Conservation (phyloP, 2,797 vertebrate genomes). For the Euthynnus affinis region DNA sequence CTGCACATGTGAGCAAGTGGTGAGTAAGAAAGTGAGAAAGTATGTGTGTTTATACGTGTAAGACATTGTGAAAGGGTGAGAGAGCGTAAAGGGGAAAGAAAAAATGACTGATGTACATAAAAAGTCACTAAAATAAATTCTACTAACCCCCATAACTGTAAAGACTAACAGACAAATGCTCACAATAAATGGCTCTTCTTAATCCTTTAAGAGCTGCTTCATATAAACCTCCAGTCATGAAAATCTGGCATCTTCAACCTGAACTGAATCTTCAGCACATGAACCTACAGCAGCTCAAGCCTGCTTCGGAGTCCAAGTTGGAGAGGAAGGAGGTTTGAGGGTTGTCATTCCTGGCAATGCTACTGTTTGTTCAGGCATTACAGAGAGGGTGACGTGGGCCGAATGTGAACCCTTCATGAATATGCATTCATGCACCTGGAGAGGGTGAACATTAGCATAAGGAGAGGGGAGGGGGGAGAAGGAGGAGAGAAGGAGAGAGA, state of each 20-base stretch:
- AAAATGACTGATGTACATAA: conserved; percentile 4
- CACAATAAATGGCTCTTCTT: conserved; percentile 5
- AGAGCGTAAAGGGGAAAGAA: conserved; percentile 11
- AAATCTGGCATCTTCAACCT: conserved; percentile 32
- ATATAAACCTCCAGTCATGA: conserved; percentile 35
- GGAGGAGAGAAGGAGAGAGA: neutral
- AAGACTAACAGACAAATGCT: conserved; percentile 28
- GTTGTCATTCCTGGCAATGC: conserved; percentile 42
- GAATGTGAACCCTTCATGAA: conserved; percentile 67
- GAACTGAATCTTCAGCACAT: conserved; percentile 28
- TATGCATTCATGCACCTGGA: conserved; percentile 74
- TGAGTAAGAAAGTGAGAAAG: neutral
- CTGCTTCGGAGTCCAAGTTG: conserved; percentile 5
- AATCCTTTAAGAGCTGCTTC: conserved; percentile 45
- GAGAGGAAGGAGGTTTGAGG: conserved; percentile 31
- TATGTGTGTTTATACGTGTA: neutral
- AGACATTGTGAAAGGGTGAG: neutral
- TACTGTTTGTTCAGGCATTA: conserved; percentile 53
- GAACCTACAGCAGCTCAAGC: conserved; percentile 36
- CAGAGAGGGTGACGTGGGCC: conserved; percentile 38
- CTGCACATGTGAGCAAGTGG: neutral
- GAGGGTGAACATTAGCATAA: conserved; percentile 43
- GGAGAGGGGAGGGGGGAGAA: neutral
- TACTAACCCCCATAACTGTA: conserved; percentile 13
- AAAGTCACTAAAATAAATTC: conserved; percentile 3